Evolutionary conservation across 2,113 vertebrate genomes (phyloP).

Genomic region (Fregata magnificens): DNA sequence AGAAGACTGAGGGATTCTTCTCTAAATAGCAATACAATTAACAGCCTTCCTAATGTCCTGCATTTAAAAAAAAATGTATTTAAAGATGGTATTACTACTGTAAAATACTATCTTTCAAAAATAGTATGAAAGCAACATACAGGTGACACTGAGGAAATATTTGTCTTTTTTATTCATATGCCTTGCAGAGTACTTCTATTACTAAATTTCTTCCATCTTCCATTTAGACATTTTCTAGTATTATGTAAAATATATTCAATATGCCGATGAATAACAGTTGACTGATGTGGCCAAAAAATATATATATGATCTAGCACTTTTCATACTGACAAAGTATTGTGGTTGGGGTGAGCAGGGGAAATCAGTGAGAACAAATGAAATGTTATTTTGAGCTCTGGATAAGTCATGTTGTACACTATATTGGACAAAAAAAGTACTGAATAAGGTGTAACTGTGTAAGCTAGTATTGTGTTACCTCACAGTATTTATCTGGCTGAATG

Average conservation of each 20-base stretch:
- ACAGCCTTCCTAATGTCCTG: neutral
- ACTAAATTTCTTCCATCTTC: neutral
- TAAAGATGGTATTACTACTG: neutral
- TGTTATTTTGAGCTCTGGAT: neutral
- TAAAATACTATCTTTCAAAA: neutral
- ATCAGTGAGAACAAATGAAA: neutral
- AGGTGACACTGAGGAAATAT: neutral
- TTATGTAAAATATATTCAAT: neutral
- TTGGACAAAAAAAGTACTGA: neutral
- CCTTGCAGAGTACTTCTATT: neutral
- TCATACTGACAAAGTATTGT: neutral
- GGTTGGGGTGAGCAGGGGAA: accelerated
- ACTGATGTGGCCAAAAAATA: neutral
- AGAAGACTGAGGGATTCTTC: neutral
- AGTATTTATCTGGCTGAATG: neutral
- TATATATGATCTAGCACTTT: neutral
- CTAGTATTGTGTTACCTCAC: neutral
- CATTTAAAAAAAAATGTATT: neutral
- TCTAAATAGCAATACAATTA: neutral
- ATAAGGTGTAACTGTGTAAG: neutral
- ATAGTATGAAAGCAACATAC: neutral
- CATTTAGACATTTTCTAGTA: neutral
- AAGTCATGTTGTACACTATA: neutral
- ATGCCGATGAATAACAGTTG: neutral
- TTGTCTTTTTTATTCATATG: neutral